Conservation (phyloP, 2,797 vertebrate genomes). For the Salmo trutta region DNA sequence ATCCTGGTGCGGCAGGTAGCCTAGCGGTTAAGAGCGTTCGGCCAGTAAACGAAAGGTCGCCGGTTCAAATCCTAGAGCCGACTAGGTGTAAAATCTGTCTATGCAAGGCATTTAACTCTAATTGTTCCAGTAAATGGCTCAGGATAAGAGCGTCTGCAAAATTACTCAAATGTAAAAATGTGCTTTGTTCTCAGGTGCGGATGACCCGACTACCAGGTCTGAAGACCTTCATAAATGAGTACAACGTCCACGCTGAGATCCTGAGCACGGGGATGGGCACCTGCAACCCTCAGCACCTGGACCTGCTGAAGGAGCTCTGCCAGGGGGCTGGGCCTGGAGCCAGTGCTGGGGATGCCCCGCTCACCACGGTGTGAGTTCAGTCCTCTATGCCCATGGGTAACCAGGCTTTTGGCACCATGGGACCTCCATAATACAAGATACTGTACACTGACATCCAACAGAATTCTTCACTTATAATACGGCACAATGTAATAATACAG, state of each 20-base stretch:
- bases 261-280: slow-evolving; percentile 70
- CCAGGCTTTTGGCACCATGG: not conserved
- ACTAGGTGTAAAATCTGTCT: too few species aligned
- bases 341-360: not conserved
- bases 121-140: too few species aligned
- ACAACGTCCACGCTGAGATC: slow-evolving; percentile 71
- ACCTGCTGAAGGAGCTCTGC: slow-evolving; percentile 59
- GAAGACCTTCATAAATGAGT: slow-evolving; percentile 73
- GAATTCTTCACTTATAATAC: not conserved
- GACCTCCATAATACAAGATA: not conserved
- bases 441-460: not conserved
- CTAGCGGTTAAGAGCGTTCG: too few species aligned
- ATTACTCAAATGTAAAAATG: too few species aligned
- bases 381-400: not conserved
- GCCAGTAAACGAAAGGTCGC: too few species aligned
- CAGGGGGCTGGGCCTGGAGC: slow-evolving; percentile 7
- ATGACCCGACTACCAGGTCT: slow-evolving; percentile 64
- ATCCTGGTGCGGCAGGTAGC: too few species aligned
- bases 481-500: not conserved
- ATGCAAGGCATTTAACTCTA: too few species aligned
- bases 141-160: too few species aligned
- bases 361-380: slow-evolving; percentile 40
- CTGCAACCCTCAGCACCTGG: slow-evolving; percentile 67
- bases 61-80: too few species aligned
- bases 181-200: slow-evolving; percentile 57